A percentile compares a stretch with the other conserved stretches of the same genome.
Conservation (phyloP, 2,113 vertebrate species). For the Phyllostomus discolor region DNA sequence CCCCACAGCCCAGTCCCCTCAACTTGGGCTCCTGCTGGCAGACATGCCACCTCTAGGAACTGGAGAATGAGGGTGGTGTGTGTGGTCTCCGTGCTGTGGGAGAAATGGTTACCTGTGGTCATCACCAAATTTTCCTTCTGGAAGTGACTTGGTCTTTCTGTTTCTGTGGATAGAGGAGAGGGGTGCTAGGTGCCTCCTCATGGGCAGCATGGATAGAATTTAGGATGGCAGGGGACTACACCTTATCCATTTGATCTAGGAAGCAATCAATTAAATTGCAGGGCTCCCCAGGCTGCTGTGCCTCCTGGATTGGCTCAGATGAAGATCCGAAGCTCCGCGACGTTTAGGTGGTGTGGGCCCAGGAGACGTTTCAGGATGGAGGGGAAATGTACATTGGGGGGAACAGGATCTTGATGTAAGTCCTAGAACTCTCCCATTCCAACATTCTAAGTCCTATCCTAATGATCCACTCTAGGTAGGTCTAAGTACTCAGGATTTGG, state of each 20-base stretch:
- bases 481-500: not conserved
- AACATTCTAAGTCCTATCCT: not conserved
- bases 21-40: not conserved
- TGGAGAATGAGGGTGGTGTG: conserved; percentile 83
- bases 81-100: conserved; percentile 84
- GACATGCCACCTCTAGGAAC: conserved; percentile 80
- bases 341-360: conserved; percentile 49
- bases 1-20: not conserved
- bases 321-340: conserved; percentile 41
- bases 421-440: not conserved
- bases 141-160: conserved; percentile 80
- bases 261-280: conserved; percentile 39
- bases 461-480: not conserved
- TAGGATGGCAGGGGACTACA: not conserved
- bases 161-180: conserved; percentile 70
- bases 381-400: conserved; percentile 47
- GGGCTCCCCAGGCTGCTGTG: not conserved
- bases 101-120: conserved; percentile 80
- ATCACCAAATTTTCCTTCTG: conserved; percentile 76
- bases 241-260: conserved; percentile 57
- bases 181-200: not conserved
- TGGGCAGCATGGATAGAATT: not conserved
- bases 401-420: not conserved
- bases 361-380: conserved; percentile 54
- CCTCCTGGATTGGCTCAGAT: conserved; percentile 46